A percentile compares a stretch with the other conserved stretches of the same genome.
Evolutionary conservation across 2,888 invertebrate species (phyloP).

Genomic region (Phragmatobia fuliginosa): DNA sequence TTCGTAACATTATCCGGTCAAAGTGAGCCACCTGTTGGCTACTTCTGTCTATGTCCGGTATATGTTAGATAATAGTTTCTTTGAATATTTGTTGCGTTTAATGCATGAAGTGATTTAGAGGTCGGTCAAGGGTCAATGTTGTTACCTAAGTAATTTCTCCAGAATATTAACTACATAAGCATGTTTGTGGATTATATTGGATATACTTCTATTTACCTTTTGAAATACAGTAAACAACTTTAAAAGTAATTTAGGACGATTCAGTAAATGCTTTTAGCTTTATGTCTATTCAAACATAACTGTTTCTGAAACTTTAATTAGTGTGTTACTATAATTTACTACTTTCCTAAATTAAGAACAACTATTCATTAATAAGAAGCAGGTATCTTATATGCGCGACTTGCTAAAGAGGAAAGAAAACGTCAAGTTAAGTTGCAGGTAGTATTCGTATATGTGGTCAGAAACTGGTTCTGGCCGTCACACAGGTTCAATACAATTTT

Average conservation of each 20-base stretch:
- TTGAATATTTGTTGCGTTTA: background rate
- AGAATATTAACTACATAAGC: background rate
- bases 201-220: too few relatives aligned
- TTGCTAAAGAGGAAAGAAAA: background rate
- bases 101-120: background rate
- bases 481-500: slow-evolving; percentile 14
- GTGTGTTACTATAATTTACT: background rate
- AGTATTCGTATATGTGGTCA: background rate
- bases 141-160: background rate
- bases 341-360: too few relatives aligned
- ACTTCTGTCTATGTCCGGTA: background rate
- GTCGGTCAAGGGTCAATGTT: background rate
- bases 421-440: slow-evolving; percentile 1
- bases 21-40: background rate
- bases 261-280: background rate
- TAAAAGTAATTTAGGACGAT: background rate
- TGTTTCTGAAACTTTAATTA: background rate
- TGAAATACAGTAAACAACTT: too few relatives aligned
- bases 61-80: background rate
- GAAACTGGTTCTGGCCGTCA: slow-evolving; percentile 8
- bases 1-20: background rate
- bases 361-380: background rate
- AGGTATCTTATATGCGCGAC: background rate
- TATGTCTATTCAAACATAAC: background rate
- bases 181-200: background rate